Percentiles rank a stretch among this genome's conserved stretches.
Evolutionary conservation across 1,140 invertebrate genomes (phyloP).

Genomic region (Calephelis virginiensis): DNA sequence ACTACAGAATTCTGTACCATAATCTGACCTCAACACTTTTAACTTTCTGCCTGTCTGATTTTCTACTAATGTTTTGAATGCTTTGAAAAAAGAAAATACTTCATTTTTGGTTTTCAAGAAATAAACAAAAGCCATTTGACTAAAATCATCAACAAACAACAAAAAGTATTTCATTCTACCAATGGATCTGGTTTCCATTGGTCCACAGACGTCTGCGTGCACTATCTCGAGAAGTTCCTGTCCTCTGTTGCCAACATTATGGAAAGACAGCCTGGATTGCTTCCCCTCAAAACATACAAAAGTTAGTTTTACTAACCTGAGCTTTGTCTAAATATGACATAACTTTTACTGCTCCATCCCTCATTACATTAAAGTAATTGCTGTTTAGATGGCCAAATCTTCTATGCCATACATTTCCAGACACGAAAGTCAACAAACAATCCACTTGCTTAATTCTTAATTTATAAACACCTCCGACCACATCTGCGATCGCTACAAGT

Average conservation of each 20-base stretch:
- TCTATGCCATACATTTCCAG: slow-evolving; percentile 23
- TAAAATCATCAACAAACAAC: background rate
- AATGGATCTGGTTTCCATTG: slow-evolving; percentile 12
- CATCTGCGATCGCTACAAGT: slow-evolving; percentile 18
- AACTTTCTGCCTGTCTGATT: too few relatives aligned
- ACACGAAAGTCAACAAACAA: slow-evolving; percentile 17
- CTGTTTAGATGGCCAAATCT: slow-evolving; percentile 31
- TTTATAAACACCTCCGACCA: background rate
- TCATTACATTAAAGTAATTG: slow-evolving; percentile 37
- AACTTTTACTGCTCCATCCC: slow-evolving; percentile 34
- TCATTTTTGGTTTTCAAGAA: too few relatives aligned
- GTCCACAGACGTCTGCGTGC: slow-evolving; percentile 3
- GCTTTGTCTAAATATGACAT: slow-evolving; percentile 13
- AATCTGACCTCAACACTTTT: too few relatives aligned
- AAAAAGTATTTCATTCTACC: slow-evolving; percentile 22
- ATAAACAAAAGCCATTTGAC: background rate
- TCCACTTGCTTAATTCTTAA: background rate
- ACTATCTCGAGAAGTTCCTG: slow-evolving; percentile 37
- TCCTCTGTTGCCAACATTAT: slow-evolving; percentile 28
- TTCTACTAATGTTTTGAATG: too few relatives aligned
- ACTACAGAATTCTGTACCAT: too few relatives aligned
- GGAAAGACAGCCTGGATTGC: slow-evolving; percentile 41
- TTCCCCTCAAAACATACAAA: slow-evolving; percentile 50
- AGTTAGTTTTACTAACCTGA: slow-evolving; percentile 29
- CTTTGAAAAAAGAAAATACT: too few relatives aligned